Evolutionary conservation across 2,888 invertebrate species (phyloP).

Genomic region (Hemithea aestivaria): DNA sequence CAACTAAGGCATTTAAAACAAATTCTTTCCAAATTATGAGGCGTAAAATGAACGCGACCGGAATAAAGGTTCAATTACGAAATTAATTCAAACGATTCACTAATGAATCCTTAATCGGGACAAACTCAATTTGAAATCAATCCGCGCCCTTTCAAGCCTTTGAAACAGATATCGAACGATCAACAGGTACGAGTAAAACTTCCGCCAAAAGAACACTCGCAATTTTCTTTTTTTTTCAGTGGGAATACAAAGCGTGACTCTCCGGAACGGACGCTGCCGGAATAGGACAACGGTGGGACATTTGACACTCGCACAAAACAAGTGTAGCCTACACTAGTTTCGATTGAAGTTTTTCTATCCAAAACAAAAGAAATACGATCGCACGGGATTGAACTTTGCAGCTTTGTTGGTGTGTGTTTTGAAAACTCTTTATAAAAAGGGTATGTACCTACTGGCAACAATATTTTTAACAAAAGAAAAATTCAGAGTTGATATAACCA

Average conservation of each 20-base stretch:
- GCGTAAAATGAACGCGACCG: conserved; percentile 1
- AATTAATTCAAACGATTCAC: conserved; percentile 22
- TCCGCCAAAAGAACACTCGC: conserved; percentile 7
- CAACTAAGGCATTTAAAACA: too few relatives aligned
- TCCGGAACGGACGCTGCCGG: conserved; percentile 20
- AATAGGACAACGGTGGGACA: conserved; percentile 35
- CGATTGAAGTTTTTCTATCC: conserved; percentile 17
- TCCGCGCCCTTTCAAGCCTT: conserved; percentile 17
- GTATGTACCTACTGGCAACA: conserved; percentile 2
- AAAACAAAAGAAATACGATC: conserved; percentile 19
- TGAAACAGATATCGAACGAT: conserved; percentile 18
- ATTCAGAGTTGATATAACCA: too few relatives aligned
- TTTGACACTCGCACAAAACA: conserved; percentile 52
- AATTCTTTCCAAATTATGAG: background rate
- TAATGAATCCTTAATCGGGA: conserved; percentile 20
- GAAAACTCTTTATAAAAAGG: background rate
- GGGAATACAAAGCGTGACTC: conserved; percentile 14
- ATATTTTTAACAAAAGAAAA: too few relatives aligned
- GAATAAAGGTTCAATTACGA: conserved; percentile 22
- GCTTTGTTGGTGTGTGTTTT: conserved; percentile 12
- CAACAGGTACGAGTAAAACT: conserved; percentile 29
- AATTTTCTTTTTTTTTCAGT: conserved; percentile 10
- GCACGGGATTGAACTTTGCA: conserved; percentile 16
- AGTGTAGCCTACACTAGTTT: conserved; percentile 26
- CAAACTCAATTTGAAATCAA: conserved; percentile 26